Evolutionary conservation across 2,113 vertebrate genomes (phyloP), one percentile per base, ranked within the genome.

Genomic region (Rafetus swinhoei): DNA sequence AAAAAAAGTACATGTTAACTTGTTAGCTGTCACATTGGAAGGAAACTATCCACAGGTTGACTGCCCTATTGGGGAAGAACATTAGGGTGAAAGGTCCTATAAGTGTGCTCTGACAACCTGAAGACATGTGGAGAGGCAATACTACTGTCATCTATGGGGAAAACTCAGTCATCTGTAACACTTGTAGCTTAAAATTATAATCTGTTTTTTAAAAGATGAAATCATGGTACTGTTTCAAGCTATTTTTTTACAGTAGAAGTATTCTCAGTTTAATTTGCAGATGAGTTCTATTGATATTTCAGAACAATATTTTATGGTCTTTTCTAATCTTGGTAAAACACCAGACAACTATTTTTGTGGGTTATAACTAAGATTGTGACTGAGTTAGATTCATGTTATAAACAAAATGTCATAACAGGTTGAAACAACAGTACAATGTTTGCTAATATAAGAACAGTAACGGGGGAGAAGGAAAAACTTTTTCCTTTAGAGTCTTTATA

Each of bases 101-200:
- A 90, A 88, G 95, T 92, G 90, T 97, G 80, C 94, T 95, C 97
- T 98, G 97, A 97, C 95, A 98, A 98, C 97, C 94, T 93, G 93
- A 95, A 95, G 94, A 95, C 96, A 96, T 96, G 94, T 91, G 95
- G 95, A 90, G 95, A 97, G 97, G 89, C 96, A 97, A 95, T 89
- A 82, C 2, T 83, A 87, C 93, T 92, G 10, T 96, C 60, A 50
- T 83, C 27, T 69, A 93, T 93, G 53, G 72, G 84, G 52, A 72
- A 45, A 21, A 29, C 91, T 50, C 25, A 59, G 93, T 87, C 5
- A 65, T 90, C 59, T 54, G n/a, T 81, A 50, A 13, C 22, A 39
- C 0, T 77, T 90, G 22, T 65, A 85, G 54, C 79, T 84, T 86
- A 83, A 79, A 86, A 62, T 79, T 79, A 10, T 88, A 3, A 62